These are phyloP conservation scores for Plagodis dolabraria DNA, from an alignment of 2,888 invertebrate genomes.

Conservation along the genomic window DNA sequence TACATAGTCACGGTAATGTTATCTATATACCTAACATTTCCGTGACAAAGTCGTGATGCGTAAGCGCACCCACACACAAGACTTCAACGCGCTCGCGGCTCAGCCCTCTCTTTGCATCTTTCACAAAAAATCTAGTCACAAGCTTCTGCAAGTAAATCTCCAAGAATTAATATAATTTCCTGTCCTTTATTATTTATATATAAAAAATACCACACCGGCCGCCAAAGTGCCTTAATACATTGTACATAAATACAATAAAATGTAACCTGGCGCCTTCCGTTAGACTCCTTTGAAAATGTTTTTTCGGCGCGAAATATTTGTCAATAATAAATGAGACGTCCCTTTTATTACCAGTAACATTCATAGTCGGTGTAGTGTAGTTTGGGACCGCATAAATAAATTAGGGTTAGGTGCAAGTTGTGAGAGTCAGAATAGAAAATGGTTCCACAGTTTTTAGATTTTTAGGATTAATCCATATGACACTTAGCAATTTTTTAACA, in stretches of 20 bases:
- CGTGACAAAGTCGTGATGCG: constrained; percentile 53
- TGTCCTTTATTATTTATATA: constrained; percentile 57
- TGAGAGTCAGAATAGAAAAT: constrained; percentile 1
- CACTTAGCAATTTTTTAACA: too few species aligned
- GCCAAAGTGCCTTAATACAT: constrained; percentile 64
- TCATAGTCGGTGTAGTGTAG: constrained; percentile 62
- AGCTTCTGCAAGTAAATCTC: constrained; percentile 17
- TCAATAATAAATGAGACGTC: constrained; percentile 84
- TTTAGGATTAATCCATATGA: neutral
- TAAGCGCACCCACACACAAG: constrained; percentile 67
- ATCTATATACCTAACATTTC: too few species aligned
- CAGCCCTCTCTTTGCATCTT: constrained; percentile 37
- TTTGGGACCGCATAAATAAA: constrained; percentile 68
- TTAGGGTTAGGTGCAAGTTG: constrained; percentile 44
- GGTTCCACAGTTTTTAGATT: too few species aligned
- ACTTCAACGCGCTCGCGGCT: constrained; percentile 67
- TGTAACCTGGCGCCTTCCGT: constrained; percentile 80
- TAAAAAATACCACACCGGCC: constrained; percentile 55
- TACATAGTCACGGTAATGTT: too few species aligned
- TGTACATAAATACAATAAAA: constrained; percentile 72
- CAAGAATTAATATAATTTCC: constrained; percentile 64
- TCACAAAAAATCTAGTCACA: constrained; percentile 6
- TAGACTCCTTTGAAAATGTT: constrained; percentile 59
- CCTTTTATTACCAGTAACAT: constrained; percentile 76
- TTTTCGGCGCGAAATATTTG: constrained; percentile 81